A percentile compares a stretch with the other conserved stretches of the same genome.
These are phyloP conservation scores for Myanophis thanlyinensis DNA, from an alignment of 2,113 vertebrate species.

Conservation along the genomic window DNA sequence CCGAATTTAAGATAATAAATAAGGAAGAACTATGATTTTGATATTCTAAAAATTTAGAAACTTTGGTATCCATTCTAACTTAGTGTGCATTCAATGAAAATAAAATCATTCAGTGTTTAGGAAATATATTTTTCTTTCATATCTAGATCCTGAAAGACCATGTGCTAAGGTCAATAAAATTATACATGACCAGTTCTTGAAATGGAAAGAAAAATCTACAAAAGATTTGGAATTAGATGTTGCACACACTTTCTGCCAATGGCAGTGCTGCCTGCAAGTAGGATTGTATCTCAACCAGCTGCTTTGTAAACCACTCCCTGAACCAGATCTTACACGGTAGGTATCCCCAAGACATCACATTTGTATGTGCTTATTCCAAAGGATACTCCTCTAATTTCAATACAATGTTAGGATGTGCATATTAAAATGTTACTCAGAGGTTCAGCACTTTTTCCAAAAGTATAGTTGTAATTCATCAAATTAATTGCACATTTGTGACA, in stretches of 20 bases:
- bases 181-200: constrained; percentile 53
- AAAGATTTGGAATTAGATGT: constrained; percentile 71
- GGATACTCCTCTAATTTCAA: background rate
- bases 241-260: constrained; percentile 87
- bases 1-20: background rate
- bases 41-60: background rate
- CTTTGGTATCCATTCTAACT: background rate
- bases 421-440: background rate
- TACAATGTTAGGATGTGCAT: background rate
- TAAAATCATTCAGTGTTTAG: constrained; percentile 9
- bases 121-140: constrained; percentile 6
- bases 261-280: constrained; percentile 91
- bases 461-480: background rate
- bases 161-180: constrained; percentile 19
- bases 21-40: background rate
- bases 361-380: background rate
- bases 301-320: constrained; percentile 76
- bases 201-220: constrained; percentile 57
- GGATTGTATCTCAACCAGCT: constrained; percentile 86
- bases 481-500: background rate
- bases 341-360: background rate
- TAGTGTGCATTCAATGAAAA: constrained; percentile 11
- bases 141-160: constrained; percentile 34
- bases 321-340: constrained; percentile 82
- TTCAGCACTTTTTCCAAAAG: background rate